These are phyloP conservation scores for Lucifuga dentata DNA, from an alignment of 2,113 vertebrate genomes.

Conservation along the genomic window DNA sequence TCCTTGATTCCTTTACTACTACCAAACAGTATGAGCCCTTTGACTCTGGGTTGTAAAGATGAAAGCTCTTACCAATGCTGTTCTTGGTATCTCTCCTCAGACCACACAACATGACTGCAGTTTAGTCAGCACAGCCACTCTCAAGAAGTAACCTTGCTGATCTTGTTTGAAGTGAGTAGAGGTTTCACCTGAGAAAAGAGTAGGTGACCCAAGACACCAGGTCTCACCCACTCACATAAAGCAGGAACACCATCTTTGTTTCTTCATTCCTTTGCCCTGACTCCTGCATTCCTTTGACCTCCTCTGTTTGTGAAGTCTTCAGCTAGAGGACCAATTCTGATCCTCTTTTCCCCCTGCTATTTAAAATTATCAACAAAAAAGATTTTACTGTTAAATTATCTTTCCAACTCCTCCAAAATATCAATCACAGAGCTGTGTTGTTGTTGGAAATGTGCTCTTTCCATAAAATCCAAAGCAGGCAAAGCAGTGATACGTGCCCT, in stretches of 20 bases:
- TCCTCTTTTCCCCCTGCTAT: constrained; percentile 39
- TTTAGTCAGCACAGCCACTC: constrained; percentile 58
- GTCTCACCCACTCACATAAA: constrained; percentile 53
- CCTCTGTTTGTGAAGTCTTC: constrained; percentile 7
- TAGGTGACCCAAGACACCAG: constrained; percentile 21
- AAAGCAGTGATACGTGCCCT: constrained; percentile 33
- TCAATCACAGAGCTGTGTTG: constrained; percentile 17
- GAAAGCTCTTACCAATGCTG: constrained; percentile 79
- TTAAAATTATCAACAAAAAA: constrained; percentile 35
- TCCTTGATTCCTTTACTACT: constrained; percentile 13
- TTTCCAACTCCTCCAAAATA: constrained; percentile 17
- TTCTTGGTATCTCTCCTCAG: constrained; percentile 81
- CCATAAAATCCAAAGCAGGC: constrained; percentile 51
- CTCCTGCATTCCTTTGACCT: constrained; percentile 29
- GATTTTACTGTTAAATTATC: constrained; percentile 11
- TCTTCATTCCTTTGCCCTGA: constrained; percentile 30
- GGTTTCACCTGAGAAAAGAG: constrained; percentile 42
- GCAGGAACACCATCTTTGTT: constrained; percentile 43
- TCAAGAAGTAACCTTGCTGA: constrained; percentile 51
- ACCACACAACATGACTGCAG: constrained; percentile 83
- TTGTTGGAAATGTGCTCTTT: background rate
- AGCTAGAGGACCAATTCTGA: constrained; percentile 32
- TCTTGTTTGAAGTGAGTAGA: constrained; percentile 36
- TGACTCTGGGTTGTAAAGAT: constrained; percentile 15
- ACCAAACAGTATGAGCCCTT: constrained; percentile 13